These are phyloP conservation scores for Heliconius melpomene DNA, from an alignment of 1,140 invertebrate species.

Conservation along the genomic window DNA sequence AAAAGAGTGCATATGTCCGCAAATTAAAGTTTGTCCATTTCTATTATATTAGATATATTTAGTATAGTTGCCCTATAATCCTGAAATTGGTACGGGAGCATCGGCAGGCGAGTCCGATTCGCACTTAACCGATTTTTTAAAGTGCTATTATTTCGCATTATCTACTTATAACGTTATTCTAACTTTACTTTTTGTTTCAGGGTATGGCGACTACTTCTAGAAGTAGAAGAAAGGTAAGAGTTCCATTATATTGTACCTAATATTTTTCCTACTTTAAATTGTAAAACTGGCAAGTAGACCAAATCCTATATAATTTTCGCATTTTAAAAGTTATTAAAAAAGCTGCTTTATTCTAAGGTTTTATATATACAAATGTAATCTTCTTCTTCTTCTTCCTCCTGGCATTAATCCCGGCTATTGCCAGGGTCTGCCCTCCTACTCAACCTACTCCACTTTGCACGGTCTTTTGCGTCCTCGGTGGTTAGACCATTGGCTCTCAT, in stretches of 20 bases:
- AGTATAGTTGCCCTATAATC: too few relatives aligned
- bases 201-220: constrained; percentile 80
- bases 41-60: too few relatives aligned
- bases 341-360: background rate
- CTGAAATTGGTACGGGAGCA: too few relatives aligned
- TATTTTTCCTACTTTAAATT: background rate
- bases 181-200: constrained; percentile 57
- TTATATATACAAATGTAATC: background rate
- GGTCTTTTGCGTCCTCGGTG: too few relatives aligned
- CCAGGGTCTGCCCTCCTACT: too few relatives aligned
- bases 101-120: background rate
- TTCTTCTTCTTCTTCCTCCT: too few relatives aligned
- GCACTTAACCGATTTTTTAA: background rate
- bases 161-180: background rate
- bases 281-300: background rate
- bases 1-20: too few relatives aligned
- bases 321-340: background rate
- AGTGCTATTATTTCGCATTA: background rate
- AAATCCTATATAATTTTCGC: too few relatives aligned
- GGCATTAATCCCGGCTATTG: too few relatives aligned
- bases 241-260: background rate
- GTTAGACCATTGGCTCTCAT: too few relatives aligned
- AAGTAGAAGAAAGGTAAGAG: constrained; percentile 78
- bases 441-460: too few relatives aligned
- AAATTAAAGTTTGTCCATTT: too few relatives aligned